Conservation (phyloP, 1,140 invertebrate genomes). For the Schlechtendalia chinensis region DNA sequence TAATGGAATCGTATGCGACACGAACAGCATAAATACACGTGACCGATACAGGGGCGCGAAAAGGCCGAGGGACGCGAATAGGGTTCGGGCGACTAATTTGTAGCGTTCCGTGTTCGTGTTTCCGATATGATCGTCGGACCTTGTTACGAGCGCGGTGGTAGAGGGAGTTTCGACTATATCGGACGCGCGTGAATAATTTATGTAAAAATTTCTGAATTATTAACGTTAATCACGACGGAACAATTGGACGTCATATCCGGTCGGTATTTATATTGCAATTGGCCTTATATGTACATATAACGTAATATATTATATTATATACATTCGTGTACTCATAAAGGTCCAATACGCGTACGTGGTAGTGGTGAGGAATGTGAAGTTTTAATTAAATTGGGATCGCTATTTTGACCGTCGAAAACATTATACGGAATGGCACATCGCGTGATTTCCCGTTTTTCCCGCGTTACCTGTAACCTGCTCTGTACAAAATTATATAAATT, state of each 20-base stretch:
- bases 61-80: not conserved
- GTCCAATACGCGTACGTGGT: not conserved
- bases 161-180: not conserved
- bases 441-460: too few relatives aligned
- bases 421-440: too few relatives aligned
- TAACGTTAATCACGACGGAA: conserved; percentile 12
- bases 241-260: conserved; percentile 1
- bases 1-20: not conserved
- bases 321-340: too few relatives aligned
- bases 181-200: not conserved
- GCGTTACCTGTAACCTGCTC: too few relatives aligned
- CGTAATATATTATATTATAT: not conserved
- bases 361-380: not conserved
- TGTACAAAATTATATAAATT: too few relatives aligned
- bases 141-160: not conserved
- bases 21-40: not conserved
- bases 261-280: not conserved
- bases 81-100: not conserved
- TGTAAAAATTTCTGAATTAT: conserved; percentile 34
- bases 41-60: not conserved
- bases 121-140: not conserved
- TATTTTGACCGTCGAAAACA: too few relatives aligned
- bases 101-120: too few relatives aligned
- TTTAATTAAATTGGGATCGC: too few relatives aligned
- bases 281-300: not conserved